Evolutionary conservation across 1,140 invertebrate genomes (phyloP), one percentile per base, ranked within the genome.

Genomic region (Manduca sexta): DNA sequence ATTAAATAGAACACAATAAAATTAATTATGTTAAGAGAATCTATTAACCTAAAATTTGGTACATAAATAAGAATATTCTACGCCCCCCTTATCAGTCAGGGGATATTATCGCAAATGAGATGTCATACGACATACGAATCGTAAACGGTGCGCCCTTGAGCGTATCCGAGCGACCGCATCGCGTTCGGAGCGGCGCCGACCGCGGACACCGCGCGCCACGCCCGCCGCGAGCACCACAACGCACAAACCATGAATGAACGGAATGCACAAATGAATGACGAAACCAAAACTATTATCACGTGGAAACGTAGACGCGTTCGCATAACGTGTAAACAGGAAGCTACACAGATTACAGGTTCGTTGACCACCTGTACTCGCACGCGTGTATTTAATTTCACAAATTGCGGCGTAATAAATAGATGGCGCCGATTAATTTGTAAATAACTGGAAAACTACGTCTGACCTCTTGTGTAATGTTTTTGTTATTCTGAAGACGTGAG

Each of bases 301-400:
- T 58, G 57, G 45, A 60, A 44, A 18, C 38, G 15, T 40, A 40
- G 8, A 15, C 45, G 49, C 39, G 42, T 49, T 57, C 49, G 49
- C 43, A 48, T 55, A 42, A 46, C 50, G 57, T 48, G 53, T 60
- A 66, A 66, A 66, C 67, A 69, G 66, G 63, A 69, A 63, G 49
- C 47, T 18, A 43, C 49, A 46, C 21, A n/a, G 21, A 26, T 26
- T 26, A 26, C 15, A 41, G 40, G 62, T 59, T 69, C 65, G 17
- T 56, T 69, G 63, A 60, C 60, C 38, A 40, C 38, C 38, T 18
- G 15, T 26, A 26, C 21, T 26, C 21, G 21, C 21, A 8, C 21
- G 21, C 21, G 21, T 8, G 21, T 26, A 26, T n/a, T n/a, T n/a
- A 26, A 26, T 26, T 26, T 26, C 8, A 26, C 8, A 3, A 26